These are phyloP conservation scores for Rhizoglyphus robini DNA, from an alignment of 1,140 invertebrate species.

Conservation along the genomic window DNA sequence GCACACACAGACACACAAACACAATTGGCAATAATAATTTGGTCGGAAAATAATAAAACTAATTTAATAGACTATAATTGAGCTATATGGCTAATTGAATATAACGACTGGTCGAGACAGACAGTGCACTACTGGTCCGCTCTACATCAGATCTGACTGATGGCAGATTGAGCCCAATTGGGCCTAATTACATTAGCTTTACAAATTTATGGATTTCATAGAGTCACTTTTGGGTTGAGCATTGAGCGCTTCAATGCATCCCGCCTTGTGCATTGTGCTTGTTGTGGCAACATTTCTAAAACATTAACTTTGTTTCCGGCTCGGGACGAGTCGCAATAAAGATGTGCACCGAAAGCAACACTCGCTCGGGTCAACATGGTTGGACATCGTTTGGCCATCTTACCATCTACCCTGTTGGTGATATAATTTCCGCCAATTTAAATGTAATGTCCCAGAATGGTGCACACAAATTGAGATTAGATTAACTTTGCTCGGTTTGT, in stretches of 20 bases:
- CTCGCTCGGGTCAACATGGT: no score
- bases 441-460: neutral
- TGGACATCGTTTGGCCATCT: no score
- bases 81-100: slow-evolving; percentile 11
- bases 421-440: slow-evolving; percentile 14
- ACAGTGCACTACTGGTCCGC: neutral
- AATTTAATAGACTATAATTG: slow-evolving; percentile 6
- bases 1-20: no score
- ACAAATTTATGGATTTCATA: slow-evolving; percentile 7
- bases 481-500: neutral
- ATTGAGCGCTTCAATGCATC: no score
- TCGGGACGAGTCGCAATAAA: no score
- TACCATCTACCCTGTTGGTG: no score
- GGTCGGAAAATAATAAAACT: neutral
- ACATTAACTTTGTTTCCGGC: slow-evolving; percentile 13
- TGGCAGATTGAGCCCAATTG: neutral
- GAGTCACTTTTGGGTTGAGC: no score
- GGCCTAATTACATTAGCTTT: neutral
- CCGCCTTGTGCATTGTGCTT: no score
- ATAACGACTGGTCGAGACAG: neutral
- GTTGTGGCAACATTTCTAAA: slow-evolving; percentile 12
- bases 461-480: slow-evolving; percentile 7
- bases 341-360: no score
- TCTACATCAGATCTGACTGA: neutral
- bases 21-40: no score